Evolutionary conservation across 2,888 invertebrate species (phyloP).

Genomic region (Nemapogon koenigi): DNA sequence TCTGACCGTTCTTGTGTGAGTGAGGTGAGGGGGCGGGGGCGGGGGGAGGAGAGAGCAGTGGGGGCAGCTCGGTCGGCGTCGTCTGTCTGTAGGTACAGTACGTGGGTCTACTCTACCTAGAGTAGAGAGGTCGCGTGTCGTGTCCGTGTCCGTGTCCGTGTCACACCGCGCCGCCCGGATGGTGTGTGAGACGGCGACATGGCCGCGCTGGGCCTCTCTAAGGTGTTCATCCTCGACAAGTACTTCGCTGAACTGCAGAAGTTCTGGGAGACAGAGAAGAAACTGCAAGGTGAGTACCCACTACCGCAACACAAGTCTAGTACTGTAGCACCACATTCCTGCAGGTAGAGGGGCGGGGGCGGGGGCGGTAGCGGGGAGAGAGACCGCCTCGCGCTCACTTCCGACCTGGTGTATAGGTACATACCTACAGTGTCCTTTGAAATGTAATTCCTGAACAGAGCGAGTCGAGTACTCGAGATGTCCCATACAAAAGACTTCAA

Average conservation of each 20-base stretch:
- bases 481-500: too few species aligned
- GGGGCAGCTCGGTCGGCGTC: neutral
- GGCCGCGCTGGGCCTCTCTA: constrained; percentile 96
- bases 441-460: too few species aligned
- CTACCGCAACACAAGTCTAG: too few species aligned
- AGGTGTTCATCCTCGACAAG: constrained; percentile 97
- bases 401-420: too few species aligned
- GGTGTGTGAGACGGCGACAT: constrained; percentile 66
- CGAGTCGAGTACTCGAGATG: too few species aligned
- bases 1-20: too few species aligned
- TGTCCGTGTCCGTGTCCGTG: constrained; percentile 33
- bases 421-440: too few species aligned
- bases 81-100: neutral
- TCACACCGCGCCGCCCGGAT: constrained; percentile 39
- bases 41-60: neutral
- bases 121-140: neutral
- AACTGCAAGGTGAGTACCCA: constrained; percentile 94
- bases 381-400: too few species aligned
- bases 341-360: neutral
- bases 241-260: constrained; percentile 96
- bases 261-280: constrained; percentile 96
- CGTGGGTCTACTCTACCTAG: neutral
- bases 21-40: neutral
- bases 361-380: too few species aligned
- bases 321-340: neutral